Base-by-base conservation (phyloP, 2,888 invertebrate genomes). In the Diabrotica balteata region DNA sequence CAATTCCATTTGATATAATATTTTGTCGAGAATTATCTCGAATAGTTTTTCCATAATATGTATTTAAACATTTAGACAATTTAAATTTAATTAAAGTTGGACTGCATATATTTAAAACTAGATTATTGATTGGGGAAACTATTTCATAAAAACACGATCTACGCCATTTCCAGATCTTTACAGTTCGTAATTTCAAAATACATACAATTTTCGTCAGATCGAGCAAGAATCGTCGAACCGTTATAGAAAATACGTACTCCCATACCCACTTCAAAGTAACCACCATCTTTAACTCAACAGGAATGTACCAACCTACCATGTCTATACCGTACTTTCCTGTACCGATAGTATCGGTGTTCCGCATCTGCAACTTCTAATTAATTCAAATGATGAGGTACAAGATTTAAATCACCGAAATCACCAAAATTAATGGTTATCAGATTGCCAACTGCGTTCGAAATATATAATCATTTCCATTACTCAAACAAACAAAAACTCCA, bases 281-380 rank as follows among this genome's bases (percentile, higher is more conserved):
- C 55, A 57, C 55, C 55, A 44, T 57, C n/a, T 57, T 57, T 57
- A 47, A 63, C 11, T 45, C n/a, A 7, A n/a, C 46, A 53, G 51
- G 42, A 58, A 52, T 53, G 52, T 46, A 64, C 42, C 58, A 22
- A 45, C 52, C 64, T 46, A 58, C 52, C 50, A 52, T 61, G 51
- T 43, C 44, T 43, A 63, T 45, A 59, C 43, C 43, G 43, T 63
- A 63, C 63, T 63, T 63, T 61, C 53, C 52, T 43, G 7, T 45
- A 49, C 52, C 7, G 64, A 64, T 63, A 49, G 55, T n/a, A 64
- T 64, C 64, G 32, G 58, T 64, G 64, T 64, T 64, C 64, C 64
- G 64, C 64, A 64, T 64, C 64, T 64, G 64, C 64, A 64, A 55
- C 64, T 64, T 49, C 64, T 64, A 64, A 64, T 64, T 64, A 64